Evolutionary conservation across 2,797 vertebrate genomes (phyloP), one percentile per base, ranked within the genome.

Genomic region (Pantherophis alleghaniensis): DNA sequence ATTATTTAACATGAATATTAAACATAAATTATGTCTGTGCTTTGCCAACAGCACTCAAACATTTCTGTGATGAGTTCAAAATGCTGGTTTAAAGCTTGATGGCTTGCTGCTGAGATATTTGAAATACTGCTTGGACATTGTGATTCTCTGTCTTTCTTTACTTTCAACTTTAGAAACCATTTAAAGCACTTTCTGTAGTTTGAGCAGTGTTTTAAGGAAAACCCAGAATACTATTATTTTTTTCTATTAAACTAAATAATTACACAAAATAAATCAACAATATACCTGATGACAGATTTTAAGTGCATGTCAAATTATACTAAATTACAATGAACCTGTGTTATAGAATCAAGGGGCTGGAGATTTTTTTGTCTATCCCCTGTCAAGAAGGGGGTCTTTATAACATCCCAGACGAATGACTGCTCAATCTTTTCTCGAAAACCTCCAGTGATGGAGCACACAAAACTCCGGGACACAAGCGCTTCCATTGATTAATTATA

Each of bases 221-320:
- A 63, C 37, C 93, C 92, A 91, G 32, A 66, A 11, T 56, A 69
- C 14, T 0, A 0, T 0, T 37, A 83, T 51, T 1, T 66, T 95
- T 18, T 89, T 9, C 53, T 24, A 14, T 53, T 95, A 51, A 20
- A 95, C 42, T 94, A 96, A 96, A 94, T 5, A 55, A 86, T 92
- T 93, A 26, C 22, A 2, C 55, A 51, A 83, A 96, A 95, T 93
- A 95, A 95, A 61, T 9, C 2, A 94, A 53, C 95, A 14, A 37
- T 91, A 93, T 66, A 28, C 4, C 18, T 56, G 92, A 93, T 3
- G 2, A 87, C 91, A 95, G 93, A 96, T 56, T 95, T 60, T 26
- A 94, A 95, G 91, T 11, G 3, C 2, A 79, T 86, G 57, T 93
- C 95, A 96, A 94, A 57, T 95, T 96, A 95, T 0, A 28, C 28